Conservation (phyloP, 2,797 vertebrate species). For the Platyrinchus mystaceus region DNA sequence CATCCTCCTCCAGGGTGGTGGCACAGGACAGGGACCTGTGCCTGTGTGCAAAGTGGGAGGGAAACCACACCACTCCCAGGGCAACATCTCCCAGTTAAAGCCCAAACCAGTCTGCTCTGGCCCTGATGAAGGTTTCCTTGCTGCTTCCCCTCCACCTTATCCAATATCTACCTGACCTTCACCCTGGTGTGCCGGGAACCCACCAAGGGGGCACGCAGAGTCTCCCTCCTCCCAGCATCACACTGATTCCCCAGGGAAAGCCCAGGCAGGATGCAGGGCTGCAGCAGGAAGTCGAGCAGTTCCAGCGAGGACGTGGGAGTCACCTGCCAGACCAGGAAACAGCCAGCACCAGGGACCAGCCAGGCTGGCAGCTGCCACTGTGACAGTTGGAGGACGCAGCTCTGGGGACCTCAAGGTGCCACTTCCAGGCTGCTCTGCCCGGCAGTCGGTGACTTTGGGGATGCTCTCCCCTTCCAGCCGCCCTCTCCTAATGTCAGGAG, state of each 20-base stretch:
- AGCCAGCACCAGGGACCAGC: neutral
- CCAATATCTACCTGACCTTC: neutral
- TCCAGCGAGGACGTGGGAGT: neutral
- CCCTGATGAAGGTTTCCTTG: neutral
- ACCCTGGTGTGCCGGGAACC: neutral
- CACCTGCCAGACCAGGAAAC: neutral
- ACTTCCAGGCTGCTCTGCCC: accelerated
- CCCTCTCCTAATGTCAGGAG: neutral
- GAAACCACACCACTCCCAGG: neutral
- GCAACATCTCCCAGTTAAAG: neutral
- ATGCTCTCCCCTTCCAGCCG: neutral
- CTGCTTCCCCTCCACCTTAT: neutral
- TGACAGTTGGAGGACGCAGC: neutral
- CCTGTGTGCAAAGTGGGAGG: neutral
- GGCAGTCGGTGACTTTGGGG: accelerated
- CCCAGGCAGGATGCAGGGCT: accelerated
- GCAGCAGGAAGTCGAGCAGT: neutral
- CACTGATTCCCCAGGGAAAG: neutral
- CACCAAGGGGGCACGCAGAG: accelerated
- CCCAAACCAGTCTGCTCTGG: neutral
- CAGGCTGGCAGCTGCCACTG: neutral
- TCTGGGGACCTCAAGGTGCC: neutral
- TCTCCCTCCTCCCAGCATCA: neutral
- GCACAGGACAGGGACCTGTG: neutral
- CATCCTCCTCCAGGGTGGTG: neutral